phyloP scores from a whole-genome alignment of 2,888 invertebrate species.

The Rhagophthalmus giganteus region DNA sequence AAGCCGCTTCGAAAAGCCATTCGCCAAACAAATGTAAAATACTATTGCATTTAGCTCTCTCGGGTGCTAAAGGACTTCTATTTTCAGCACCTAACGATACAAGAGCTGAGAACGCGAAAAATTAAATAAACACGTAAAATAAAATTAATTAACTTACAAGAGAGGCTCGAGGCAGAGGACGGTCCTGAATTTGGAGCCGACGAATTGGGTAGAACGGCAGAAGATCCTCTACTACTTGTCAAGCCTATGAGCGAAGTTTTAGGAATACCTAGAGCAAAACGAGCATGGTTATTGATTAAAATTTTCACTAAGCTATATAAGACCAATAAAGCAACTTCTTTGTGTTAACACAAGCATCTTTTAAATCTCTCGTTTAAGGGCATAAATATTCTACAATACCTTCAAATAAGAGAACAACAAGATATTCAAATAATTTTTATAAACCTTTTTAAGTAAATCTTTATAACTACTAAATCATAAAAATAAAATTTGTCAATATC shows the following conservation, averaged over 20 bases:
- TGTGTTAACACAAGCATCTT: too few species aligned
- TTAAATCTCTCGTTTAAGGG: too few species aligned
- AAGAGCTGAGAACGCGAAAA: constrained; percentile 66
- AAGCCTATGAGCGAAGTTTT: constrained; percentile 79
- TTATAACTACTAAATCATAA: too few species aligned
- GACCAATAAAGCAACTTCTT: too few species aligned
- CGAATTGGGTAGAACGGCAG: constrained; percentile 67
- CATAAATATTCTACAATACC: too few species aligned
- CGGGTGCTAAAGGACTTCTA: constrained; percentile 65
- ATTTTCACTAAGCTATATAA: not conserved
- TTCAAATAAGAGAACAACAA: not conserved
- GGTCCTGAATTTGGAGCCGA: constrained; percentile 72
- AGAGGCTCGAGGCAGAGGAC: constrained; percentile 67
- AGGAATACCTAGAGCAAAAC: constrained; percentile 66
- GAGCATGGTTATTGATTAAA: not conserved
- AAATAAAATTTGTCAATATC: too few species aligned
- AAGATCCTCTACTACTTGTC: constrained; percentile 71
- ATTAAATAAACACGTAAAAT: too few species aligned
- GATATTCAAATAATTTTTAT: not conserved
- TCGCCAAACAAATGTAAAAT: constrained; percentile 94
- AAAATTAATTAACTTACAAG: constrained; percentile 65
- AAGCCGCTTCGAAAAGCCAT: constrained; percentile 95
- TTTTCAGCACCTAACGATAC: constrained; percentile 59
- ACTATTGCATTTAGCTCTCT: constrained; percentile 91
- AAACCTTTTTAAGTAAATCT: too few species aligned